Evolutionary conservation across 2,888 invertebrate species (phyloP), one percentile per base, ranked within the genome.

Genomic region (Scaptomyza reducta): DNA sequence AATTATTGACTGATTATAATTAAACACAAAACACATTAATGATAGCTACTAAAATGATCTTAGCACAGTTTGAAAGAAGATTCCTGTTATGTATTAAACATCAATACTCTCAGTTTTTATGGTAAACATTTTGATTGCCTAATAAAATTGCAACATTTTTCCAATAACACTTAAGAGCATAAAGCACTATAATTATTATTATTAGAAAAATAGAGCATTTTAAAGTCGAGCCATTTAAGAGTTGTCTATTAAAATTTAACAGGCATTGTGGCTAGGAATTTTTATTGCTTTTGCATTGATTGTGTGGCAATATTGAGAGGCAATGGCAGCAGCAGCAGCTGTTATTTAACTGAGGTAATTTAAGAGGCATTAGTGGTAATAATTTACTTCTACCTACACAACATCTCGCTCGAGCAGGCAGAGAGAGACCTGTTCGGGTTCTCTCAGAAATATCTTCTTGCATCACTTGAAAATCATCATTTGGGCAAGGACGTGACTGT

Each of bases 401-500:
- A 50, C 40, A 25, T 22, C 14, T 29, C 18, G 22, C 14, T 29
- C 18, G 22, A 1, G 18, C 10, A 45, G n/a, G 11, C 25, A 10
- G n/a, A 44, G 41, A 62, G 53, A n/a, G 35, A 46, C 41, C 50
- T 35, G 51, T 47, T 47, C n/a, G 42, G 41, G 41, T 59, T 73
- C 77, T 84, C 74, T 62, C n/a, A 0, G n/a, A 42, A 31, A 67
- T 59, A 63, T 78, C 75, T 75, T 70, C 75, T 79, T 74, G 63
- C 61, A 69, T 68, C 78, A 74, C 74, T 79, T 67, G 70, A 65
- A 58, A 65, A 63, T 58, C 46, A 67, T 76, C 72, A 64, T 79
- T 40, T 57, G 78, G 61, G 60, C 79, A 81, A 87, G 88, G 80
- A 81, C 86, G 83, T 81, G 88, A 78, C 86, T 70, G 67, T 40